Percentiles rank a stretch among this genome's conserved stretches.
These are phyloP conservation scores for Acronicta alni DNA, from an alignment of 2,888 invertebrate species.

Conservation along the genomic window DNA sequence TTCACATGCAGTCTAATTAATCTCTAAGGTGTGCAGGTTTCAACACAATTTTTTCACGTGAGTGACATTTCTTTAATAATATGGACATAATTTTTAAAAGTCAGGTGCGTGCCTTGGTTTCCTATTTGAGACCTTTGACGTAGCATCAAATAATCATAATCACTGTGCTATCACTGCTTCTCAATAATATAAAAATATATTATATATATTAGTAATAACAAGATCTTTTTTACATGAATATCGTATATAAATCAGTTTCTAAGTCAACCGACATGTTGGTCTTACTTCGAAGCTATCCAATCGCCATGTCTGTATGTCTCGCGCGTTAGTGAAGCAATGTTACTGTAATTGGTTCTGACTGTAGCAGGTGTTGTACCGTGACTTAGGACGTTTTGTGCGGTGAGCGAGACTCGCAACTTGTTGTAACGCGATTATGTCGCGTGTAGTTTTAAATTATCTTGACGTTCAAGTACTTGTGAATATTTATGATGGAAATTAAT, in stretches of 20 bases:
- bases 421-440: conserved; percentile 52
- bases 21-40: too few relatives aligned
- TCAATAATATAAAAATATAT: too few relatives aligned
- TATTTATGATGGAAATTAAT: conserved; percentile 23
- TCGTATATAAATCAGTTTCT: not conserved
- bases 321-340: conserved; percentile 55
- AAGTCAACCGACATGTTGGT: not conserved
- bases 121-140: too few relatives aligned
- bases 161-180: too few relatives aligned
- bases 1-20: too few relatives aligned
- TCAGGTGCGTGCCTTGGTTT: too few relatives aligned
- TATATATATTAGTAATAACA: too few relatives aligned
- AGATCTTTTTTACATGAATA: too few relatives aligned
- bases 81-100: too few relatives aligned
- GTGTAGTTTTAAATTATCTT: conserved; percentile 54
- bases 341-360: conserved; percentile 80
- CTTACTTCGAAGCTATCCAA: conserved; percentile 23
- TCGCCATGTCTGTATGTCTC: conserved; percentile 48
- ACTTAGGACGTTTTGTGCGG: conserved; percentile 69
- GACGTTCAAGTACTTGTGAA: conserved; percentile 31
- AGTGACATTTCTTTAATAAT: too few relatives aligned
- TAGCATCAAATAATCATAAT: too few relatives aligned
- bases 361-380: conserved; percentile 80
- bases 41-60: too few relatives aligned
- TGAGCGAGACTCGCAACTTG: conserved; percentile 50